A percentile compares a stretch with the other conserved stretches of the same genome.
These are phyloP conservation scores for Venusia cambrica DNA, from an alignment of 2,888 invertebrate species.

Conservation along the genomic window DNA sequence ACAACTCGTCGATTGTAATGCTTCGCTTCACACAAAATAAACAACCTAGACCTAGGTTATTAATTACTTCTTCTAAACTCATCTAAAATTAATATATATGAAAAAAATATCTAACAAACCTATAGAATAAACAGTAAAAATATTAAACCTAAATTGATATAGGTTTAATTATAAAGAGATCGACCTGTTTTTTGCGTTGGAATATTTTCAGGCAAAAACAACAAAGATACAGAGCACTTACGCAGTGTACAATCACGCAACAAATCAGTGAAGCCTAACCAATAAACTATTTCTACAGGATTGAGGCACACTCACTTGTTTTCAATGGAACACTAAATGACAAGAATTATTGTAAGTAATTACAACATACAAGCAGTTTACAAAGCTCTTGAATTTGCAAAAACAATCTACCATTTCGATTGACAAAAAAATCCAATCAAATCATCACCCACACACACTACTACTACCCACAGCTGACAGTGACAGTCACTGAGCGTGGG, in stretches of 20 bases:
- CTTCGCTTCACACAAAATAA: slow-evolving; percentile 46
- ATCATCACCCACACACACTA: slow-evolving; percentile 7
- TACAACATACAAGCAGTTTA: slow-evolving; percentile 10
- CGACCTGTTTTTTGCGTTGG: slow-evolving; percentile 58
- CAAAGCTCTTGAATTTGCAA: slow-evolving; percentile 42
- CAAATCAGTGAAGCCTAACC: slow-evolving; percentile 36
- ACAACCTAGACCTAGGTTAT: too few relatives aligned
- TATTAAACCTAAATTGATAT: slow-evolving; percentile 25
- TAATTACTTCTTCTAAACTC: too few relatives aligned
- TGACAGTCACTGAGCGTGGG: neutral
- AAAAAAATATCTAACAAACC: too few relatives aligned
- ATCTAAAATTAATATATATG: too few relatives aligned
- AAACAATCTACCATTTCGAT: slow-evolving; percentile 68
- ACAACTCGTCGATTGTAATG: too few relatives aligned
- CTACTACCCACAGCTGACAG: slow-evolving; percentile 8
- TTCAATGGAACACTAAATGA: slow-evolving; percentile 9
- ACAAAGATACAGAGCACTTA: slow-evolving; percentile 71
- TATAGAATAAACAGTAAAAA: too few relatives aligned
- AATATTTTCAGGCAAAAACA: slow-evolving; percentile 46
- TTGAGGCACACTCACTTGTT: slow-evolving; percentile 10
- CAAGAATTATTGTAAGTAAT: slow-evolving; percentile 6
- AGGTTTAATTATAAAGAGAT: slow-evolving; percentile 40
- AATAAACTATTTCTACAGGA: slow-evolving; percentile 22
- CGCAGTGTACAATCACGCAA: slow-evolving; percentile 50
- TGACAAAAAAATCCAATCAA: slow-evolving; percentile 22